These are phyloP conservation scores for Nyctibius bracteatus DNA, from an alignment of 2,113 vertebrate genomes.

Conservation along the genomic window DNA sequence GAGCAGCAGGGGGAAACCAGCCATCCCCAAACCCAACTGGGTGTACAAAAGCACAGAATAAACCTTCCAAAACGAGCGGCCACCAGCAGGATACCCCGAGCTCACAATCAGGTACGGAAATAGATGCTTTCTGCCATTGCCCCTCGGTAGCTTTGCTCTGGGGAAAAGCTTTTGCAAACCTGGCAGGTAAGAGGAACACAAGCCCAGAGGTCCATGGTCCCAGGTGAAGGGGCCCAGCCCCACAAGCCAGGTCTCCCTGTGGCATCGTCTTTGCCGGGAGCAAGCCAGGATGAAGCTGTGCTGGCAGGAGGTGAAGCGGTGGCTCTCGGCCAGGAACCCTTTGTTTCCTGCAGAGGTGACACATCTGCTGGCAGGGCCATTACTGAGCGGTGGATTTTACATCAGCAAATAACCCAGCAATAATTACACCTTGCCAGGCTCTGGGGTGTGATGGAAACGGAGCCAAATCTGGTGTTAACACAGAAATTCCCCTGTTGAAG, in stretches of 20 bases:
- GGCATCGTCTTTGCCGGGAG: background rate
- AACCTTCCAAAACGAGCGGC: accelerated
- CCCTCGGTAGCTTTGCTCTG: background rate
- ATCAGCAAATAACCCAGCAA: background rate
- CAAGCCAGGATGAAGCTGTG: background rate
- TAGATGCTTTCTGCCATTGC: accelerated
- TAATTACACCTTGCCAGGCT: background rate
- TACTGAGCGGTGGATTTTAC: background rate
- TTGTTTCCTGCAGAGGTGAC: background rate
- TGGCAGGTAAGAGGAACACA: accelerated
- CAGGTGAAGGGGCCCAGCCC: background rate
- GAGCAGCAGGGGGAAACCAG: background rate
- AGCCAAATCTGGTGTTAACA: background rate
- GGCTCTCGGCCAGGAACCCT: background rate
- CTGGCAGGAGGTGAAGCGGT: background rate
- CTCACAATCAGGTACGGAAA: accelerated
- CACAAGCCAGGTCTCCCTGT: background rate
- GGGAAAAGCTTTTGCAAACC: background rate
- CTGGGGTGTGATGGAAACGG: accelerated
- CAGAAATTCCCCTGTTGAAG: background rate
- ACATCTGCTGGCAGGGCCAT: background rate
- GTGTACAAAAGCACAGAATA: accelerated
- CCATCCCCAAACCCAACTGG: background rate
- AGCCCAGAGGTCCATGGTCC: accelerated
- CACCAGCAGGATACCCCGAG: accelerated